Conservation (phyloP, 2,888 invertebrate species). For the Archips xylosteana region DNA sequence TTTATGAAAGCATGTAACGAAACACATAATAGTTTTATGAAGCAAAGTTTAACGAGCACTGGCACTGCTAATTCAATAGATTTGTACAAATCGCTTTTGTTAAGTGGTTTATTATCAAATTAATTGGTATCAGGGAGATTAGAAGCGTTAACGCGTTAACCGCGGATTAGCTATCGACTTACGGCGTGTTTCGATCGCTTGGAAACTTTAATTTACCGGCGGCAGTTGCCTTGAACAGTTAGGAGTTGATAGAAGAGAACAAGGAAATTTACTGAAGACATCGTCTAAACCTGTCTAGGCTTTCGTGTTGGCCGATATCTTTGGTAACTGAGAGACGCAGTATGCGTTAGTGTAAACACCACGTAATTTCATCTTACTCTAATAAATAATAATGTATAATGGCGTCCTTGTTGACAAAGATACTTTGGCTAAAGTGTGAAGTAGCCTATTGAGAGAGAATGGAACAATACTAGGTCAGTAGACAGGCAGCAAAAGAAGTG, state of each 20-base stretch:
- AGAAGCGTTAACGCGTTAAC: constrained; percentile 67
- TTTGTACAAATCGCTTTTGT: constrained; percentile 67
- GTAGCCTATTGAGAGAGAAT: no score
- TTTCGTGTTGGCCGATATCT: no score
- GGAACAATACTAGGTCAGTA: no score
- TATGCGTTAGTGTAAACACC: background rate
- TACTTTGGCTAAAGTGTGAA: no score
- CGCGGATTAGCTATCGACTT: constrained; percentile 59
- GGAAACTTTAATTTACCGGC: constrained; percentile 19
- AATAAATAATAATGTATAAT: background rate
- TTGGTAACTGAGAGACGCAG: no score
- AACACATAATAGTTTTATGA: background rate
- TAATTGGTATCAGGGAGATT: constrained; percentile 76
- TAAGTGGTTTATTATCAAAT: constrained; percentile 76
- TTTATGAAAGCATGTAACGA: no score
- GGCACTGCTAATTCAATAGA: constrained; percentile 49
- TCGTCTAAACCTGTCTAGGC: no score
- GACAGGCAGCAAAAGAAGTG: no score
- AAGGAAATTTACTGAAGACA: background rate
- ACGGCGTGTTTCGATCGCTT: constrained; percentile 41
- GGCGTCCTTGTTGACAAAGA: no score
- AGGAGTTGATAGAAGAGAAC: background rate
- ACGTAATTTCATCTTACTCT: background rate
- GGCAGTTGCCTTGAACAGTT: background rate
- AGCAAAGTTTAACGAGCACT: constrained; percentile 59